Conservation (phyloP, 2,888 invertebrate species). For the Eurytoma adleriae region DNA sequence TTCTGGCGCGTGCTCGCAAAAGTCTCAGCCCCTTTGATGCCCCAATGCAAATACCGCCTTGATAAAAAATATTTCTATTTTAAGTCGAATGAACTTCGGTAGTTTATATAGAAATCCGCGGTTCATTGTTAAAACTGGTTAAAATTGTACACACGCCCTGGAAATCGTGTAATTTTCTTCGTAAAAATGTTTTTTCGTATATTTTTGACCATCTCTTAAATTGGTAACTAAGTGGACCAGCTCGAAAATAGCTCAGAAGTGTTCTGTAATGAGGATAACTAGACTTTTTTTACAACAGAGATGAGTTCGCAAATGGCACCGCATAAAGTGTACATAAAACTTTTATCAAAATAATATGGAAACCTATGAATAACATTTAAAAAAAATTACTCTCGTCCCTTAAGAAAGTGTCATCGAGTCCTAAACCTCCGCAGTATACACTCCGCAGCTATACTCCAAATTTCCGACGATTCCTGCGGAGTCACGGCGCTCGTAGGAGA, state of each 20-base stretch:
- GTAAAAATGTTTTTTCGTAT: too few species aligned
- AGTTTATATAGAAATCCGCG: not conserved
- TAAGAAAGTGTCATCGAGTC: too few species aligned
- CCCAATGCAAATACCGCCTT: not conserved
- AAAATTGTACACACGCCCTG: not conserved
- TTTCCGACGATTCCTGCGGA: not conserved
- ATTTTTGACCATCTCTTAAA: too few species aligned
- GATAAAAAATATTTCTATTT: not conserved
- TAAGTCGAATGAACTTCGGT: not conserved
- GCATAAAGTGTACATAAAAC: too few species aligned
- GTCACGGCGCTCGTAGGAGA: not conserved
- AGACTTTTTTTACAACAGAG: too few species aligned
- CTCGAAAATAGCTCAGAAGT: too few species aligned
- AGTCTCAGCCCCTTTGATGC: not conserved
- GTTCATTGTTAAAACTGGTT: not conserved
- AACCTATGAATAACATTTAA: too few species aligned
- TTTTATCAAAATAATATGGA: too few species aligned
- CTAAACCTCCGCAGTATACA: not conserved
- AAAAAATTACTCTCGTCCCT: too few species aligned
- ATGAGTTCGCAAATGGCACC: too few species aligned
- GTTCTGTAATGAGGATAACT: too few species aligned
- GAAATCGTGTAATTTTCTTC: not conserved
- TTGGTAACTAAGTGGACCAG: too few species aligned
- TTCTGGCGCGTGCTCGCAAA: slow-evolving; percentile 10
- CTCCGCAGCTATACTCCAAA: not conserved